These are phyloP conservation scores for Hemitrygon akajei DNA, from an alignment of 2,797 vertebrate genomes.

Conservation along the genomic window DNA sequence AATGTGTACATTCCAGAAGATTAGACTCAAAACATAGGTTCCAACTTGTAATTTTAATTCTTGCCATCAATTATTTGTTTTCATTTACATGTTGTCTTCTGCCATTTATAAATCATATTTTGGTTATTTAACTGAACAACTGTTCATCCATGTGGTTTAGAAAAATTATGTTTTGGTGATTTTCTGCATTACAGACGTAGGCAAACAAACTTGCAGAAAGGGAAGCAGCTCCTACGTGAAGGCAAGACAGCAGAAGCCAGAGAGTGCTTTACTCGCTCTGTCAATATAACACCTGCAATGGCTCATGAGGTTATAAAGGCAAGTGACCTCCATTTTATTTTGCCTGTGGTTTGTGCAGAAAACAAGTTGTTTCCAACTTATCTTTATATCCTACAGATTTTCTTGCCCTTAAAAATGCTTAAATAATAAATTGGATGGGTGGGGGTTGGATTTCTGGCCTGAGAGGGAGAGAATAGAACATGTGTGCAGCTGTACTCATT, in stretches of 20 bases:
- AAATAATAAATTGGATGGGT: no score
- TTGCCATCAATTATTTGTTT: neutral
- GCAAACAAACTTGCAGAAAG: constrained; percentile 77
- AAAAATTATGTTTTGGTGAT: neutral
- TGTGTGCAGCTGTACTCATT: neutral
- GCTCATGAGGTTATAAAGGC: constrained; percentile 88
- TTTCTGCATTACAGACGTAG: constrained; percentile 63
- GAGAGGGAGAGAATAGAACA: no score
- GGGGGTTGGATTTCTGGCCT: no score
- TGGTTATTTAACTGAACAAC: neutral
- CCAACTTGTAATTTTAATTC: neutral
- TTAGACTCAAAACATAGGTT: neutral
- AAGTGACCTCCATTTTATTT: constrained; percentile 40
- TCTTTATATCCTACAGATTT: neutral
- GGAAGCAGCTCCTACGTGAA: constrained; percentile 80
- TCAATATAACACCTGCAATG: constrained; percentile 86
- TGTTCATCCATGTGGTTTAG: neutral
- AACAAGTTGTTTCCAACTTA: neutral
- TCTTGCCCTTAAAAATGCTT: neutral
- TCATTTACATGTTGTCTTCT: neutral
- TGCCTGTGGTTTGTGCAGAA: neutral
- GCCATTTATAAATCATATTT: neutral
- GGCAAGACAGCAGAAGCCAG: constrained; percentile 82
- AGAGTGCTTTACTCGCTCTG: constrained; percentile 80
- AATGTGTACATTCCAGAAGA: neutral